phyloP scores from a whole-genome alignment of 2,113 vertebrate species.

The Pitta sordida region DNA sequence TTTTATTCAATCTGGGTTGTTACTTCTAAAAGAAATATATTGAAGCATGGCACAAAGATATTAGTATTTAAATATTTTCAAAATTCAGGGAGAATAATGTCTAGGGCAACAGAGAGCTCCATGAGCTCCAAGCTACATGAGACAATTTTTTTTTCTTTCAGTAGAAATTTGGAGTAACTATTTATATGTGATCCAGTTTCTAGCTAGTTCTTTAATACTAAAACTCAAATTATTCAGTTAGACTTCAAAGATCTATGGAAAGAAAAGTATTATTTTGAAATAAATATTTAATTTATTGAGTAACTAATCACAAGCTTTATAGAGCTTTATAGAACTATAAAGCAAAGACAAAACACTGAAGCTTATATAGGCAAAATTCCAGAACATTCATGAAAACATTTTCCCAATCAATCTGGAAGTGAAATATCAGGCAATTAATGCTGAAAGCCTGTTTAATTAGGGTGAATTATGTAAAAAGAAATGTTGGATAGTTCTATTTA shows the following conservation, averaged over 20 bases:
- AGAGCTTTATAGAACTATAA: neutral
- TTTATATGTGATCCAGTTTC: neutral
- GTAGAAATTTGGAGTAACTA: neutral
- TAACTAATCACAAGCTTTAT: neutral
- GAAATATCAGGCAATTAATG: slow-evolving; percentile 28
- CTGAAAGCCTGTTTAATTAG: neutral
- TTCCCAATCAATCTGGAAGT: neutral
- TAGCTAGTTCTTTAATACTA: neutral
- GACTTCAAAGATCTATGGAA: neutral
- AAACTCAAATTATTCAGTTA: neutral
- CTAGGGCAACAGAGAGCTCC: neutral
- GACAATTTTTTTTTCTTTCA: neutral
- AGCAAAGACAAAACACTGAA: neutral
- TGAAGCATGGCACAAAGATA: neutral
- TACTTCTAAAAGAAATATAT: neutral
- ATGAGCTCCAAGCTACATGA: neutral
- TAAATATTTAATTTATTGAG: neutral
- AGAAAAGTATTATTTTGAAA: neutral
- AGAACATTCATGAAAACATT: neutral
- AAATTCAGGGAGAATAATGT: neutral
- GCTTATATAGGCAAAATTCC: neutral
- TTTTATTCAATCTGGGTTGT: neutral
- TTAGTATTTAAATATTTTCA: neutral
- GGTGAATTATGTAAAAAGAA: neutral
- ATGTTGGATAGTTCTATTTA: neutral